Evolutionary conservation across 37 sponge, comb jelly and placozoan species (phyloP).

Genomic region (Theonella swinhoei): DNA sequence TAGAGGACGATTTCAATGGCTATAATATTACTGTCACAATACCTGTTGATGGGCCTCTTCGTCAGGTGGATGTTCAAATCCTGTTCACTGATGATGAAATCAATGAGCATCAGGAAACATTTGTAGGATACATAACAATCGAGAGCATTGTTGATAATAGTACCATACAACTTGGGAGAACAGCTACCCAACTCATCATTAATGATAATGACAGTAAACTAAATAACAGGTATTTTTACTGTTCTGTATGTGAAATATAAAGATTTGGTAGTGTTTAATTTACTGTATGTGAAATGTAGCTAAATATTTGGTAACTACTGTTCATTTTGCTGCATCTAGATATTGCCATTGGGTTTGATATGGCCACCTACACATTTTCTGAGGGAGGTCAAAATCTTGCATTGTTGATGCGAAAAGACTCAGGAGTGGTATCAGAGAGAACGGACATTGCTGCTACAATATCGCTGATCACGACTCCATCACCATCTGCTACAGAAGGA

Average conservation of each 20-base stretch:
- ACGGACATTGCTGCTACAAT: background rate
- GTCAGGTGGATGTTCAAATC: background rate
- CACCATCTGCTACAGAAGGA: background rate
- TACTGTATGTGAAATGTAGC: no score
- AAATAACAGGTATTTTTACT: no score
- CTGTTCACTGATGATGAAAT: background rate
- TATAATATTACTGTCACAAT: background rate
- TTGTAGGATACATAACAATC: background rate
- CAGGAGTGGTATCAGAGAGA: background rate
- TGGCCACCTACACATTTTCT: background rate
- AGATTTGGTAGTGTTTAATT: no score
- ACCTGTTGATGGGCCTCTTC: background rate
- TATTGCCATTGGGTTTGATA: background rate
- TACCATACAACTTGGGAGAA: background rate
- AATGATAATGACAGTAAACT: background rate
- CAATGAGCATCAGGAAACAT: background rate
- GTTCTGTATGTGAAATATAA: no score
- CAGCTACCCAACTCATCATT: background rate
- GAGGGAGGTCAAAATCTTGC: background rate
- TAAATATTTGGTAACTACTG: no score
- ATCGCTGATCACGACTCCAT: background rate
- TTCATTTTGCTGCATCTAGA: background rate
- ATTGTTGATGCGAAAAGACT: background rate
- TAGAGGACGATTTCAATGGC: background rate
- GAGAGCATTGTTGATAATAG: background rate